Base-by-base conservation (phyloP, 2,113 vertebrate species). In the Phainopepla nitens region DNA sequence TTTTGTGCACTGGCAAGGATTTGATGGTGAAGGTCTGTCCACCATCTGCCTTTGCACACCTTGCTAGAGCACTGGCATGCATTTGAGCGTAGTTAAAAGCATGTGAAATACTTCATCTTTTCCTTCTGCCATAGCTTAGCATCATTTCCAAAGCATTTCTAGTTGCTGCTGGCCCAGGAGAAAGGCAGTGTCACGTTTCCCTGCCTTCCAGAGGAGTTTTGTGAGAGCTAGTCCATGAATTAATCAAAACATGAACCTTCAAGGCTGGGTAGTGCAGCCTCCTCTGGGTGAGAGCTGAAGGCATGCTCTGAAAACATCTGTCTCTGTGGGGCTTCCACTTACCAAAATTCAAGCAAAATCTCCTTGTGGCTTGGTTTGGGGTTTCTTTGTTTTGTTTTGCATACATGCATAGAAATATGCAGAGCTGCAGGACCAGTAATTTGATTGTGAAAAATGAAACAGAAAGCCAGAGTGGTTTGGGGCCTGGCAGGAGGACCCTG, bases 261-360 rank as follows among this genome's bases (percentile, higher is more conserved):
- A 49, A 50, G 21, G 14, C 33, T 41, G 65, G 10, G 33, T 45
- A 28, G n/a, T 29, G 17, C 61, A n/a, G 65, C 3, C 11, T 44
- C 16, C 19, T 23, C 5, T 3, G 14, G 49, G 15, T 22, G 14
- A 68, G 65, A 81, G 42, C 39, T 33, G 45, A 33, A 35, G 35
- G 39, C 39, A 23, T 0, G 1, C 16, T 66, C 22, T 13, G 21
- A 3, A 6, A 64, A 56, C 3, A 0, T 1, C 2, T 28, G 10
- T 73, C 53, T 85, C 25, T 42, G 11, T 28, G 44, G 41, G 50
- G 35, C 44, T 80, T 56, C 4, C 5, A 51, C 25, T 5, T 49
- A 31, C 2, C 22, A 35, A 42, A 31, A 78, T 33, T 54, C 12
- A 68, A 54, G 54, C 21, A 82, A 73, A 72, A 50, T 68, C 16